Evolutionary conservation across 2,888 invertebrate genomes (phyloP).

Genomic region (Drosophila lacicola): DNA sequence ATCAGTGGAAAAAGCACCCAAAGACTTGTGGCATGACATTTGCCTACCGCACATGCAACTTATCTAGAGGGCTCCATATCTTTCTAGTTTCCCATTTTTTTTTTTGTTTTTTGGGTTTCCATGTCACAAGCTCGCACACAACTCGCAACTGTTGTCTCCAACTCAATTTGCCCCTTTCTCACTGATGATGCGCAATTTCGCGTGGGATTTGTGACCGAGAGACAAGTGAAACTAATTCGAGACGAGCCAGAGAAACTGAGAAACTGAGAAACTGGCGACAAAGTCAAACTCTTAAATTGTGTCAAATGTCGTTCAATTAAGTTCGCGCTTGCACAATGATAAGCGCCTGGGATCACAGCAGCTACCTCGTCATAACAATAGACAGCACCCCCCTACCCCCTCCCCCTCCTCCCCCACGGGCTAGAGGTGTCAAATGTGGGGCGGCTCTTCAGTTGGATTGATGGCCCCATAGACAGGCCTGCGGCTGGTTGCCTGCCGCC

Average conservation of each 20-base stretch:
- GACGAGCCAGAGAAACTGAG: conserved; percentile 26
- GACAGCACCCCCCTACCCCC: conserved; percentile 13
- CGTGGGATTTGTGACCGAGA: conserved; percentile 49
- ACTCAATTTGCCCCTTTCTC: conserved; percentile 43
- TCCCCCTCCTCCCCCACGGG: conserved; percentile 1
- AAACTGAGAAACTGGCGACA: conserved; percentile 32
- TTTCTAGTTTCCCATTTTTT: not conserved
- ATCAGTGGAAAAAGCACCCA: conserved; percentile 73
- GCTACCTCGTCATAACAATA: conserved; percentile 48
- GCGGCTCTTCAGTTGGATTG: conserved; percentile 57
- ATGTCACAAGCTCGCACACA: conserved; percentile 62
- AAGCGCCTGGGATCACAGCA: conserved; percentile 46
- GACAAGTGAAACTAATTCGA: conserved; percentile 75
- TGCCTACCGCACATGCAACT: conserved; percentile 50
- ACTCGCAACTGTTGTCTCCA: conserved; percentile 31
- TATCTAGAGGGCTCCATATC: conserved; percentile 35
- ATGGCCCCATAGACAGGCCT: conserved; percentile 51
- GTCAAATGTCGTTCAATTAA: conserved; percentile 78
- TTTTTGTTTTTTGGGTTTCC: conserved; percentile 59
- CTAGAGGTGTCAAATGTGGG: conserved; percentile 29
- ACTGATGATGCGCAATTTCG: conserved; percentile 50
- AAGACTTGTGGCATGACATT: conserved; percentile 63
- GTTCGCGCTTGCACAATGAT: conserved; percentile 69
- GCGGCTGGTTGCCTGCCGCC: conserved; percentile 20
- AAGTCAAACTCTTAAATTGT: conserved; percentile 71